Percentiles rank a stretch among this genome's conserved stretches.
These are phyloP conservation scores for Cacatua alba DNA, from an alignment of 2,113 vertebrate genomes.

Conservation along the genomic window DNA sequence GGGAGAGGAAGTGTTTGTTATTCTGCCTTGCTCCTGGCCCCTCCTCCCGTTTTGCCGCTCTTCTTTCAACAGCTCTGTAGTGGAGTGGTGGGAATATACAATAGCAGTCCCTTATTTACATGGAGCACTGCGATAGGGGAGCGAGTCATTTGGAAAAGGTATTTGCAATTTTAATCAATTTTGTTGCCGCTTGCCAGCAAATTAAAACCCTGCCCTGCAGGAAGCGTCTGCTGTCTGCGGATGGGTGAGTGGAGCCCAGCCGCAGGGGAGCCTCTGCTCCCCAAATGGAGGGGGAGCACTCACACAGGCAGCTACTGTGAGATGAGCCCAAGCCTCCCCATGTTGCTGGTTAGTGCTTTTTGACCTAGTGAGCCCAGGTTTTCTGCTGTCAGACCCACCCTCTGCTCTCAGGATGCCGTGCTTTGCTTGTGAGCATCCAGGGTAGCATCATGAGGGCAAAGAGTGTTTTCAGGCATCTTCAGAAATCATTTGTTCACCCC, in stretches of 20 bases:
- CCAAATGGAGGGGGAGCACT: rapidly evolving
- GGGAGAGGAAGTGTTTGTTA: neutral
- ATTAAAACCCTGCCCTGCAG: constrained; percentile 62
- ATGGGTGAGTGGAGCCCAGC: neutral
- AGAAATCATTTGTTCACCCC: neutral
- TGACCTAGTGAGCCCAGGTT: neutral
- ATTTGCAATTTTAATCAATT: constrained; percentile 65
- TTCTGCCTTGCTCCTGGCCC: neutral
- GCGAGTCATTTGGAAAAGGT: constrained; percentile 11
- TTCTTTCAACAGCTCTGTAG: neutral
- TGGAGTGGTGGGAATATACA: neutral
- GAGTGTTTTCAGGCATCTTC: neutral
- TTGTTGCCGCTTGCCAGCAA: neutral
- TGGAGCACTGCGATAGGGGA: neutral
- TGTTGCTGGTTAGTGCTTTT: neutral
- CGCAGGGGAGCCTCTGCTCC: neutral
- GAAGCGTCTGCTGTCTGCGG: neutral
- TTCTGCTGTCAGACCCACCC: neutral
- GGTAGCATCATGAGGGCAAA: neutral
- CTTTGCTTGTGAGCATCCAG: neutral
- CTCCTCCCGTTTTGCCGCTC: rapidly evolving
- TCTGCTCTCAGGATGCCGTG: neutral
- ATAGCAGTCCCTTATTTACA: neutral
- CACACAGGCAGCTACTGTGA: neutral
- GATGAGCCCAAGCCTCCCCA: neutral